Conservation (phyloP, 2,888 invertebrate genomes). For the Tiliacea aurago region DNA sequence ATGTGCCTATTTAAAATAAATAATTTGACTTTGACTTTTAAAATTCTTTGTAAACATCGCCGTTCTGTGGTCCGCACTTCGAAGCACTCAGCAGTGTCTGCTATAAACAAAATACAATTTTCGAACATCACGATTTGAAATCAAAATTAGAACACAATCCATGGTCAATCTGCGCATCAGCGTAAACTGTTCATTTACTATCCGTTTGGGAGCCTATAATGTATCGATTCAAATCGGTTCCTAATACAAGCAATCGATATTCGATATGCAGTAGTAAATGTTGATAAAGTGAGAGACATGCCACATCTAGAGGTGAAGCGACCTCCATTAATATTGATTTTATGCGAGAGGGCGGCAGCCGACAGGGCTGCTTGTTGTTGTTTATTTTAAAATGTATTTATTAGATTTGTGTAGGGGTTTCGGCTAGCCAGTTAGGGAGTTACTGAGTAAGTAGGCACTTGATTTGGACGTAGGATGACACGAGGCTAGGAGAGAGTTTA, state of each 20-base stretch:
- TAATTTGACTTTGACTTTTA: no score
- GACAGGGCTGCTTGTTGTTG: conserved; percentile 73
- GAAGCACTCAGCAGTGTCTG: neutral
- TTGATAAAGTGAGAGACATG: conserved; percentile 62
- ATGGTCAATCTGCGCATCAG: neutral
- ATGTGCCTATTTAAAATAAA: no score
- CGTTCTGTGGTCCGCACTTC: neutral
- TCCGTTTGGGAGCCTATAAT: no score
- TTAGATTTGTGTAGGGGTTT: conserved; percentile 22
- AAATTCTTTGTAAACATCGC: neutral
- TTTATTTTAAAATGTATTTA: conserved; percentile 42
- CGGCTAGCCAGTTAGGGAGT: neutral
- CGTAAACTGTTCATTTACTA: neutral
- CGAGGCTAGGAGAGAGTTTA: neutral
- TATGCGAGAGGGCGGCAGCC: conserved; percentile 77
- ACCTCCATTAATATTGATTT: conserved; percentile 88
- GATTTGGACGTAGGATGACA: neutral
- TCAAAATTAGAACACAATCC: conserved; percentile 7
- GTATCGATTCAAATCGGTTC: conserved; percentile 10
- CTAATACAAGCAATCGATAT: conserved; percentile 27
- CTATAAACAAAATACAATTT: neutral
- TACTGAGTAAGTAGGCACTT: neutral
- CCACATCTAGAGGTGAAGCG: conserved; percentile 62
- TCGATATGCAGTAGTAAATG: conserved; percentile 62
- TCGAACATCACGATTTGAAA: neutral